Base-by-base conservation (phyloP, 2,797 vertebrate genomes). In the Acipenser transmontanus region DNA sequence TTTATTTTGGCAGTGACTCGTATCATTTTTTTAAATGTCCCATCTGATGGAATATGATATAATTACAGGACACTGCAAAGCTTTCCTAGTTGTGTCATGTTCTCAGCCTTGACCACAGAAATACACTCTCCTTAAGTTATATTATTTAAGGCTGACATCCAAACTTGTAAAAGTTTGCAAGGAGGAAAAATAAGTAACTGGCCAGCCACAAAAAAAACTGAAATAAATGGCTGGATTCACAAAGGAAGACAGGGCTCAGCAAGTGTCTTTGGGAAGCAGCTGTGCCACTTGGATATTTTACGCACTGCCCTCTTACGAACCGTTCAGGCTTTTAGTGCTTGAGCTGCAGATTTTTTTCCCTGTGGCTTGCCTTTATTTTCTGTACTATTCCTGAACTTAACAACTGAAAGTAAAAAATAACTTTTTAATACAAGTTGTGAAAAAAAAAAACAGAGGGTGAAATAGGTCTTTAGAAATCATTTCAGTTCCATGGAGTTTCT, bases 241-340 rank as follows among this genome's bases (percentile, higher is more conserved):
- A 72, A 74, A 34, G 20, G 77, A 78, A 34, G 73, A 71, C 71
- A 71, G 66, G 77, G 81, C 20, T 83, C 79, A 84, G 80, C 78
- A 81, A 85, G 74, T 74, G 74, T 80, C 66, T 79, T 63, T 70
- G 78, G 80, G 76, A 85, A 83, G 66, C 83, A 88, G 79, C 77
- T 83, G 81, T 78, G 82, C 63, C 66, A 80, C 72, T 80, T 73
- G 56, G 65, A 72, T 76, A 49, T 74, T 82, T 76, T 71, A 74
- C 59, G 64, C 65, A 69, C 5, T 69, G 34, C 14, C 68, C 71
- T 59, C 50, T 8, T 10, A 66, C 56, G 68, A 71, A 66, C 69
- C 47, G 61, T 62, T 13, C 7, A 13, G 8, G 13, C 13, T n/a
- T 49, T 49, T 6, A 49, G 48, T 6, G 6, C 11, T 14, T 20